phyloP scores from a whole-genome alignment of 2,797 vertebrate genomes.

The Tragelaphus eurycerus region DNA sequence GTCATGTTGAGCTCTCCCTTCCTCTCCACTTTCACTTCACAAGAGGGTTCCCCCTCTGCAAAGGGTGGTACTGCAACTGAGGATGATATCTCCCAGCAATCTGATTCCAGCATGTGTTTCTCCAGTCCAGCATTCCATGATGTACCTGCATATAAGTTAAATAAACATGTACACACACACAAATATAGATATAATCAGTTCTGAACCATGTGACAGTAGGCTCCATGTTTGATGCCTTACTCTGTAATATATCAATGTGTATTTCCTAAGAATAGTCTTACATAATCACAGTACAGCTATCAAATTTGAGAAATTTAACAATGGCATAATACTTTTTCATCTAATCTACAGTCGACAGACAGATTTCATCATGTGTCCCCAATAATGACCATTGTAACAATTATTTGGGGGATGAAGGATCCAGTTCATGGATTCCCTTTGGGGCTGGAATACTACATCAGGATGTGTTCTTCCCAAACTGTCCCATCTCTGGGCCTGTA shows the following conservation, averaged over 20 bases:
- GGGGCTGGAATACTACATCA: background rate
- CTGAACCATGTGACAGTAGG: background rate
- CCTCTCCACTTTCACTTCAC: too few species aligned
- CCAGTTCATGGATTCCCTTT: background rate
- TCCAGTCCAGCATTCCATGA: too few species aligned
- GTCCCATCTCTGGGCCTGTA: background rate
- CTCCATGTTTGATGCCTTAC: background rate
- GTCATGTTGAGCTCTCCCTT: too few species aligned
- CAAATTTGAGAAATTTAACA: conserved; percentile 31
- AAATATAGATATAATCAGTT: background rate
- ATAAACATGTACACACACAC: background rate
- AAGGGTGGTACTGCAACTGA: too few species aligned
- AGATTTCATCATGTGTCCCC: background rate
- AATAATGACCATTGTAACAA: background rate
- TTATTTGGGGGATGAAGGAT: background rate
- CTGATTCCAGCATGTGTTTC: too few species aligned
- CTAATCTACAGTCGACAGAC: background rate
- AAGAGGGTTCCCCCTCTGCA: too few species aligned
- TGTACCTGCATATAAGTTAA: too few species aligned
- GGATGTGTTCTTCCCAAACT: background rate
- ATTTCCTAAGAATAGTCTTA: background rate
- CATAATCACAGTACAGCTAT: background rate
- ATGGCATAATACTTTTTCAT: background rate
- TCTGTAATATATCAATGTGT: background rate
- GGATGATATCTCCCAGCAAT: too few species aligned